A percentile compares a stretch with the other conserved stretches of the same genome.
Conservation (phyloP, 2,888 invertebrate species). For the Philereme vetulata region DNA sequence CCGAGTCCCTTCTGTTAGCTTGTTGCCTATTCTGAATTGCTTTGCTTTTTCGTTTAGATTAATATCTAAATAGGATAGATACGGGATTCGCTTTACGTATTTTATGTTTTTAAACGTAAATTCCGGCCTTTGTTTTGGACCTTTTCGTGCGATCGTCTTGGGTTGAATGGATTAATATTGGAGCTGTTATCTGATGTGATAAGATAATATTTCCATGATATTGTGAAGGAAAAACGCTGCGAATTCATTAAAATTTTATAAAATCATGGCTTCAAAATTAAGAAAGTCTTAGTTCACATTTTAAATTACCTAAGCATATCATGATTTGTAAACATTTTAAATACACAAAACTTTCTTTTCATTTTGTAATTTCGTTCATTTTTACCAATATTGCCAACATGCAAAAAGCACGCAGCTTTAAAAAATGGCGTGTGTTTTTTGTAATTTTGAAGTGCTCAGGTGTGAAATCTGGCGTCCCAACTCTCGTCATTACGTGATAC, state of each 20-base stretch:
- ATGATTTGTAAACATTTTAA: too few relatives aligned
- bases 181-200: slow-evolving; percentile 27
- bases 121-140: slow-evolving; percentile 72
- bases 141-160: slow-evolving; percentile 36
- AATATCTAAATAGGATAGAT: slow-evolving; percentile 85
- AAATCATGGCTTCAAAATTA: too few relatives aligned
- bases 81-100: slow-evolving; percentile 80
- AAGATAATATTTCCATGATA: slow-evolving; percentile 6
- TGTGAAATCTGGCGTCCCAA: slow-evolving; percentile 61
- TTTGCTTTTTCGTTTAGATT: slow-evolving; percentile 84
- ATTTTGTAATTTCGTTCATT: too few relatives aligned
- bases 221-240: too few relatives aligned
- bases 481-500: slow-evolving; percentile 71
- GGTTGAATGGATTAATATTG: slow-evolving; percentile 33
- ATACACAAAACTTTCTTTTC: too few relatives aligned
- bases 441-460: slow-evolving; percentile 59
- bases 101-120: slow-evolving; percentile 84
- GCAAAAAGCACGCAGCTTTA: slow-evolving; percentile 11
- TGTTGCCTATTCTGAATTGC: slow-evolving; percentile 84
- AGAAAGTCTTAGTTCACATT: too few relatives aligned
- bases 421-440: slow-evolving; percentile 31
- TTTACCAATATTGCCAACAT: background rate
- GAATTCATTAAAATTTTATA: too few relatives aligned
- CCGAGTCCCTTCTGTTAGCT: slow-evolving; percentile 81
- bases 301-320: too few relatives aligned